These are phyloP conservation scores for Cranoglanis bouderius DNA, from an alignment of 2,113 vertebrate species.

Conservation along the genomic window DNA sequence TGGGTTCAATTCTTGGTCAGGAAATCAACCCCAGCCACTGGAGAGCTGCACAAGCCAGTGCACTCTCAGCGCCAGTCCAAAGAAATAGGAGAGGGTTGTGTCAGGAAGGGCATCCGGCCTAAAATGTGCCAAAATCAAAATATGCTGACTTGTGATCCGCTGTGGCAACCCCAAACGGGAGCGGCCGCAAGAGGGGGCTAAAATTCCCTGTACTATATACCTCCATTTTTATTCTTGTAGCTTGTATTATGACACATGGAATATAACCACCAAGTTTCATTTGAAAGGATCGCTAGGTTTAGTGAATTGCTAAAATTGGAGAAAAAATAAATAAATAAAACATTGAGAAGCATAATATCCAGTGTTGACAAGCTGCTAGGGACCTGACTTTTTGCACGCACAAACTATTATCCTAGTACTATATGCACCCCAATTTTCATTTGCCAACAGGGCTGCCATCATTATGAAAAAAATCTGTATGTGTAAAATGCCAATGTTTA, in stretches of 20 bases:
- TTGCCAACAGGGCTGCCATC: neutral
- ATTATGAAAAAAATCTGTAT: too few relatives aligned
- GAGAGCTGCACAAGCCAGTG: too few relatives aligned
- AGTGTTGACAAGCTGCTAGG: neutral
- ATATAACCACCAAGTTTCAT: neutral
- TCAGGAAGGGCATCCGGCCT: too few relatives aligned
- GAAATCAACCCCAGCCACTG: too few relatives aligned
- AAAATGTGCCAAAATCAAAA: too few relatives aligned
- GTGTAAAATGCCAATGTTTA: too few relatives aligned
- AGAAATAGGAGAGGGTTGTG: too few relatives aligned
- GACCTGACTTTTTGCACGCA: neutral
- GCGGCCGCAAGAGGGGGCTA: too few relatives aligned
- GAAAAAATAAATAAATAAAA: neutral
- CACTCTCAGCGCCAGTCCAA: too few relatives aligned
- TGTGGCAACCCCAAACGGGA: too few relatives aligned
- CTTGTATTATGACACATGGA: neutral
- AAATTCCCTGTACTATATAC: neutral
- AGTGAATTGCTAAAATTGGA: neutral
- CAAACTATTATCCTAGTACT: neutral
- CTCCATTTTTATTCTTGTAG: neutral
- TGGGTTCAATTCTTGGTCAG: too few relatives aligned
- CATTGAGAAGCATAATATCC: neutral
- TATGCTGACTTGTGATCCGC: too few relatives aligned
- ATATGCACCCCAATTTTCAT: neutral
- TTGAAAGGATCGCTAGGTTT: neutral